Evolutionary conservation across 2,888 invertebrate genomes (phyloP).

Genomic region (Oxytorus armatus): DNA sequence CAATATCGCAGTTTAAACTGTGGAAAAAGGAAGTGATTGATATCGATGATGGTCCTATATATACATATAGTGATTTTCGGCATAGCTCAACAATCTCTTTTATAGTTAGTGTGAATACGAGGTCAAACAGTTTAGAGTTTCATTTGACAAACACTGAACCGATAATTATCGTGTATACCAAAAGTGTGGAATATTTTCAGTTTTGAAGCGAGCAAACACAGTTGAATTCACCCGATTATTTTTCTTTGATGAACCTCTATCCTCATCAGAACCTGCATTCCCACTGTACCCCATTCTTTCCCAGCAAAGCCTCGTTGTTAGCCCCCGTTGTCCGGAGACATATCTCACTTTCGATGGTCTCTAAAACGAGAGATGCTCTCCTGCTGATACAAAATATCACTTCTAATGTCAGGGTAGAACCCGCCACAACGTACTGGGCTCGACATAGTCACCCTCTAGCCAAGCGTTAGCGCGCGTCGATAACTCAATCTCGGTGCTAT

Average conservation of each 20-base stretch:
- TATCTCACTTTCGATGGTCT: slow-evolving; percentile 41
- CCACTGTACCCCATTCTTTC: slow-evolving; percentile 26
- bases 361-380: slow-evolving; percentile 54
- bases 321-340: slow-evolving; percentile 59
- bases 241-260: slow-evolving; percentile 34
- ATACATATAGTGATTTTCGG: slow-evolving; percentile 5
- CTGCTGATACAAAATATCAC: slow-evolving; percentile 76
- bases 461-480: slow-evolving; percentile 75
- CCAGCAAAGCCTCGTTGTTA: slow-evolving; percentile 6
- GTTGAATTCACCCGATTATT: slow-evolving; percentile 16
- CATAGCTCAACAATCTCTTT: not conserved
- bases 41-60: slow-evolving; percentile 29
- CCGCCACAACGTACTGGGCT: slow-evolving; percentile 39
- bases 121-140: not conserved
- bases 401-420: slow-evolving; percentile 75
- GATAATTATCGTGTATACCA: not conserved
- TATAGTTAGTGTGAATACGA: not conserved
- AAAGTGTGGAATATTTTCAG: not conserved
- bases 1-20: slow-evolving; percentile 51
- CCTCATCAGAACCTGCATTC: slow-evolving; percentile 45
- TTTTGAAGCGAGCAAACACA: not conserved
- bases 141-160: not conserved
- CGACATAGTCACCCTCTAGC: slow-evolving; percentile 55
- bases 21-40: slow-evolving; percentile 37
- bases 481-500: slow-evolving; percentile 73